phyloP scores from a whole-genome alignment of 2,888 invertebrate genomes.

The Epirrhoe tristata region DNA sequence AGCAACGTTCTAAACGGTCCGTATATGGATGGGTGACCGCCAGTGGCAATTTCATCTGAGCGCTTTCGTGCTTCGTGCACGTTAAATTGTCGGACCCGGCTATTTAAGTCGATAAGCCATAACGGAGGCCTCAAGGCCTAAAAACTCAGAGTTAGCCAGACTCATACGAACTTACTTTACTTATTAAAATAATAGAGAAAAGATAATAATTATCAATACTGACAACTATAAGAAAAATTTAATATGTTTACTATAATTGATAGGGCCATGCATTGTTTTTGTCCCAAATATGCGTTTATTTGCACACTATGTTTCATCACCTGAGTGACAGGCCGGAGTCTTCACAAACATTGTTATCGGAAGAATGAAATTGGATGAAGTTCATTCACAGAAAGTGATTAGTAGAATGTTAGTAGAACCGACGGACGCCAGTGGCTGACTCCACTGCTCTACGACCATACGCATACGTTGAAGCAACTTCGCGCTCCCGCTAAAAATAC shows the following conservation, averaged over 20 bases:
- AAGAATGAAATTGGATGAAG: constrained; percentile 24
- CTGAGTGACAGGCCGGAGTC: constrained; percentile 23
- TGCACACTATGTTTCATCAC: constrained; percentile 16
- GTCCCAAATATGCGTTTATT: constrained; percentile 21
- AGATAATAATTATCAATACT: neutral
- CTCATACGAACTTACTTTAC: neutral
- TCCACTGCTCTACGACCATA: constrained; percentile 5
- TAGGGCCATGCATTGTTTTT: neutral
- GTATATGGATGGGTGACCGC: too few species aligned
- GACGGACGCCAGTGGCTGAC: constrained; percentile 25
- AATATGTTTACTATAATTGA: too few species aligned
- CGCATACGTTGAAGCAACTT: constrained; percentile 18
- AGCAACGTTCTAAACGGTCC: too few species aligned
- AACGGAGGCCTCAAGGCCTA: too few species aligned
- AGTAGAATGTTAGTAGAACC: constrained; percentile 33
- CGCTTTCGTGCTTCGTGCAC: too few species aligned
- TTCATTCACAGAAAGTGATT: constrained; percentile 41
- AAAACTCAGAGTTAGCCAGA: too few species aligned
- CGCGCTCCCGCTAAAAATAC: constrained; percentile 25
- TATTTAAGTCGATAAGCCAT: too few species aligned
- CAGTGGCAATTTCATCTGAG: too few species aligned
- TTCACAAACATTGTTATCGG: constrained; percentile 33
- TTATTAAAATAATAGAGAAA: neutral
- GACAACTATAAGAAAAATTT: neutral
- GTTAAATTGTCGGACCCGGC: too few species aligned